Percentiles rank a stretch among this genome's conserved stretches.
Evolutionary conservation across 2,888 invertebrate genomes (phyloP).

Genomic region (Caenorhabditis parvicauda): DNA sequence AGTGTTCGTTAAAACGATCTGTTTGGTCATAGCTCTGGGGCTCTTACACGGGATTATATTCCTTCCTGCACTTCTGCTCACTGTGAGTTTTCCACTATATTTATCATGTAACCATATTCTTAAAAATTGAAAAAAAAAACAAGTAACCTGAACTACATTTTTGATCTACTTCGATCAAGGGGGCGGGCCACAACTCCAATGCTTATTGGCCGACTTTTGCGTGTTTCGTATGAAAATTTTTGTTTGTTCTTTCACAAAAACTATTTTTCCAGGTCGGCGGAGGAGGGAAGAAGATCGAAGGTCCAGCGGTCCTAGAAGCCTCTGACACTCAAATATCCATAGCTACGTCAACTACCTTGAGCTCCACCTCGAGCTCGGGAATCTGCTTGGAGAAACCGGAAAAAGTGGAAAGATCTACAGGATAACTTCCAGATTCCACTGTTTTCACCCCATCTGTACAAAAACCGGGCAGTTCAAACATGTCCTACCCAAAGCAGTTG

Average conservation of each 20-base stretch:
- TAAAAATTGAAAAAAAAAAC: no score
- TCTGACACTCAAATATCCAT: neutral
- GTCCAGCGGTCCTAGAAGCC: neutral
- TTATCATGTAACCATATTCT: neutral
- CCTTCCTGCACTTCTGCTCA: conserved; percentile 43
- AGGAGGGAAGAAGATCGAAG: neutral
- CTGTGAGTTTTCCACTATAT: conserved; percentile 29
- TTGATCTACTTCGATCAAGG: no score
- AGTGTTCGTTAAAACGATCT: conserved; percentile 46
- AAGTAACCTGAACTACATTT: neutral
- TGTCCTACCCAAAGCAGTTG: no score
- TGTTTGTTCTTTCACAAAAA: neutral
- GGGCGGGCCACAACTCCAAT: no score
- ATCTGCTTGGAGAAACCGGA: neutral
- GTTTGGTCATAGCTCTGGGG: conserved; percentile 42
- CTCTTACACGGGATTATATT: conserved; percentile 49
- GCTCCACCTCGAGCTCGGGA: no score
- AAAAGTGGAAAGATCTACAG: no score
- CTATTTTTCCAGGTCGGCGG: conserved; percentile 5
- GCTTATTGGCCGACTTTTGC: no score
- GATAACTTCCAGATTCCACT: no score
- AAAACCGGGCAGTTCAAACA: no score
- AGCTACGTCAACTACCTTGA: no score
- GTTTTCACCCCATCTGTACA: no score
- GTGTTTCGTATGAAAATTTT: no score